Percentiles rank a stretch among this genome's conserved stretches.
Conservation (phyloP, 2,888 invertebrate genomes). For the Xylophagus ater region DNA sequence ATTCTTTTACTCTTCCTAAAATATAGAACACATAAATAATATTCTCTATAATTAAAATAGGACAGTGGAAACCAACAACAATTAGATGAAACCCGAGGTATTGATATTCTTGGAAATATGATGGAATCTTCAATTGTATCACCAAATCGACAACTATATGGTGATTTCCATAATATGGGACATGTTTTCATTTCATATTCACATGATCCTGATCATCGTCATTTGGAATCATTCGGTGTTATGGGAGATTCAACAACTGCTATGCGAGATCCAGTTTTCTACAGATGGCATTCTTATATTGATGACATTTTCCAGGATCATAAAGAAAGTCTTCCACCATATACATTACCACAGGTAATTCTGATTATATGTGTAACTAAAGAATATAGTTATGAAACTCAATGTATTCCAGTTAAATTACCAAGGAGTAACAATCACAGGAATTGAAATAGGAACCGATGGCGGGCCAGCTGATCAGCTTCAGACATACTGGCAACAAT, state of each 20-base stretch:
- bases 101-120: slow-evolving; percentile 68
- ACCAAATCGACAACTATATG: slow-evolving; percentile 58
- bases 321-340: slow-evolving; percentile 58
- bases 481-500: slow-evolving; percentile 68
- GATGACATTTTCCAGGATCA: slow-evolving; percentile 66
- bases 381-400: too few species aligned
- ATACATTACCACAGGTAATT: slow-evolving; percentile 47
- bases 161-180: slow-evolving; percentile 72
- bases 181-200: slow-evolving; percentile 65
- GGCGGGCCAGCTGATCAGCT: slow-evolving; percentile 47
- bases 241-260: slow-evolving; percentile 83
- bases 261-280: slow-evolving; percentile 80
- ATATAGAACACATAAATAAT: too few species aligned
- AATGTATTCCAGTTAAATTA: too few species aligned
- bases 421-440: slow-evolving; percentile 47
- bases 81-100: slow-evolving; percentile 57
- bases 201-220: slow-evolving; percentile 66
- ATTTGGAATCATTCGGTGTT: slow-evolving; percentile 64
- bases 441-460: slow-evolving; percentile 43
- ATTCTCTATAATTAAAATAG: too few species aligned
- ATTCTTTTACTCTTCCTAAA: too few species aligned
- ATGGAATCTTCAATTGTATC: slow-evolving; percentile 63
- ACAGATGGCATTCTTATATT: slow-evolving; percentile 71
- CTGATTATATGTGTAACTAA: too few species aligned
- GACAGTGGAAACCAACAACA: slow-evolving; percentile 45